Base-by-base conservation (phyloP, 1,140 invertebrate species). In the Meteorus sp. region DNA sequence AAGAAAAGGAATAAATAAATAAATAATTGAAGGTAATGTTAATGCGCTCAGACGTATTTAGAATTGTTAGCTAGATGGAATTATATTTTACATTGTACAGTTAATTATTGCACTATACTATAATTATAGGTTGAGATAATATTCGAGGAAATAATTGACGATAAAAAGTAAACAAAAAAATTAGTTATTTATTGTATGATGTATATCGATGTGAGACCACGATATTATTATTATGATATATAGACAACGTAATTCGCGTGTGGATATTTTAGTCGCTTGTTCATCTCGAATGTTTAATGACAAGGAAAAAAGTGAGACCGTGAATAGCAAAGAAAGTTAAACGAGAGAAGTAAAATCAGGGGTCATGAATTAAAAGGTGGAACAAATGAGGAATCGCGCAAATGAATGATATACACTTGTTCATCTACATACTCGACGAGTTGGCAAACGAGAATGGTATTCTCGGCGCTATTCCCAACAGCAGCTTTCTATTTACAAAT, bases 61-160 rank as follows among this genome's bases (percentile, higher is more conserved):
- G 62, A 65, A 48, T 69, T 55, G 62, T 68, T 68, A 69, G 70
- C 53, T 73, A 72, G 71, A 73, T 70, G 66, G 65, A 68, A 71
- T 73, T 73, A 73, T 73, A 73, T 72, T 72, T 73, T 73, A 72
- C 71, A 73, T 70, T 73, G 71, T 72, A 73, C 71, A 72, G 71
- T 68, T 60, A 52, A 70, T 48, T 58, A 60, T 59, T 61, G 70
- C 63, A 68, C 68, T 69, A 61, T 65, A 33, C 6, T 33, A 33
- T 33, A 61, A 56, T 60, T 60, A 47, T 61, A 66, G 64, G 62
- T 69, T n/a, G 13, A 39, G 35, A 39, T 7, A 60, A 65, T 59
- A 57, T 64, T 64, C 54, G 52, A 39, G 35, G 13, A n/a, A 39
- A 13, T 39, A 39, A 39, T 13, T 25, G 20, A 31, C 27, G 3